These are phyloP conservation scores for Galerucella pusilla DNA, from an alignment of 2,888 invertebrate genomes.

Conservation along the genomic window DNA sequence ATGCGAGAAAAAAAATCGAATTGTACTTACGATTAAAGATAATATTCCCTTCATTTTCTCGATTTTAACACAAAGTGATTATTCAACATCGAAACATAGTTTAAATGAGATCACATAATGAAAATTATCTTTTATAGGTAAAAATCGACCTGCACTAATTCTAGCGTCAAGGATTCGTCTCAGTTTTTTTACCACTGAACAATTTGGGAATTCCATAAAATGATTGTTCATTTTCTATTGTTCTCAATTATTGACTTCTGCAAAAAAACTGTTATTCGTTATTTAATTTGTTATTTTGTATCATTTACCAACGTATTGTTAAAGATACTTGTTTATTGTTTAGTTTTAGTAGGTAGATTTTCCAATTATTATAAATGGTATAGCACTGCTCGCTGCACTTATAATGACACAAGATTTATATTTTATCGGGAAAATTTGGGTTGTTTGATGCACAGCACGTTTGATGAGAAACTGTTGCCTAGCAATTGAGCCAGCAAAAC, in stretches of 20 bases:
- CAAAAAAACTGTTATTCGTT: background rate
- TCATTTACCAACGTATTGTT: no score
- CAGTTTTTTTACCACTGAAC: conserved; percentile 3
- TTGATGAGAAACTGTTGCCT: no score
- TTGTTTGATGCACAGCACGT: no score
- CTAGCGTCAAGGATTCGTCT: conserved; percentile 16
- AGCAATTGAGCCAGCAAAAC: no score
- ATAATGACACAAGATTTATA: no score
- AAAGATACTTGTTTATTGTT: no score
- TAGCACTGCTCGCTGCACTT: no score
- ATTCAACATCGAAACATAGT: background rate
- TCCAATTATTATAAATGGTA: no score
- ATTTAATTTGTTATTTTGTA: no score
- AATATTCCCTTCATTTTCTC: conserved; percentile 8
- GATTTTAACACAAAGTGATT: background rate
- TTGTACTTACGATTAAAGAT: background rate
- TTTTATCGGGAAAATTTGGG: no score
- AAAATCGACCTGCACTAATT: conserved; percentile 7
- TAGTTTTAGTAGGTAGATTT: no score
- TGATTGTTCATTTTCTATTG: background rate
- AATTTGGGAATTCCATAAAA: conserved; percentile 6
- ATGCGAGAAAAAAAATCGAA: no score
- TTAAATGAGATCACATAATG: background rate
- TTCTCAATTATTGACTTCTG: conserved; percentile 1
- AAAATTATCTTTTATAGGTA: conserved; percentile 6